A percentile compares a stretch with the other conserved stretches of the same genome.
Evolutionary conservation across 2,113 vertebrate species (phyloP).

Genomic region (Tonatia bakeri): DNA sequence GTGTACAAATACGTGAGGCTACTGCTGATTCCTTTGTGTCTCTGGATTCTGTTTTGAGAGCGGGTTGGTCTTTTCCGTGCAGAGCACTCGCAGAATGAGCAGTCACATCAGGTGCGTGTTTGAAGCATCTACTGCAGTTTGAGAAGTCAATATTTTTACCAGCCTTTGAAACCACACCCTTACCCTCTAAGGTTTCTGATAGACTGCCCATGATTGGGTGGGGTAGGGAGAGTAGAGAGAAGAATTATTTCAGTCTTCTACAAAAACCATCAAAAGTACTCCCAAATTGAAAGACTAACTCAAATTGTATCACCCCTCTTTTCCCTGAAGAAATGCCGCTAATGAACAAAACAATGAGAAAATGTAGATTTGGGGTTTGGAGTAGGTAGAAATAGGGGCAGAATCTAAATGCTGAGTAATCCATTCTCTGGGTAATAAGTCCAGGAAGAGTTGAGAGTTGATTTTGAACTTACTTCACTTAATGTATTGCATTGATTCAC

Average conservation of each 20-base stretch:
- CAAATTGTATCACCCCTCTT: neutral
- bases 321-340: neutral
- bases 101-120: constrained; percentile 16
- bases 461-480: neutral
- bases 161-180: neutral
- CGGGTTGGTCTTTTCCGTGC: constrained; percentile 5
- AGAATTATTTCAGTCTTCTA: neutral
- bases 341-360: neutral
- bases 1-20: constrained; percentile 48
- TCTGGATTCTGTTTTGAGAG: constrained; percentile 55
- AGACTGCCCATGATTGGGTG: neutral
- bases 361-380: neutral
- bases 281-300: neutral
- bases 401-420: neutral
- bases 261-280: neutral
- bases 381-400: neutral
- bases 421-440: neutral
- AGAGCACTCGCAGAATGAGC: constrained; percentile 42
- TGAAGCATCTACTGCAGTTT: constrained; percentile 17
- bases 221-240: neutral
- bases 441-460: neutral
- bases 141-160: neutral
- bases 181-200: constrained; percentile 5
- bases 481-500: neutral
- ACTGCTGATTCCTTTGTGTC: constrained; percentile 52